A percentile compares a stretch with the other conserved stretches of the same genome.
Evolutionary conservation across 2,888 invertebrate genomes (phyloP).

Genomic region (Syritta pipiens): DNA sequence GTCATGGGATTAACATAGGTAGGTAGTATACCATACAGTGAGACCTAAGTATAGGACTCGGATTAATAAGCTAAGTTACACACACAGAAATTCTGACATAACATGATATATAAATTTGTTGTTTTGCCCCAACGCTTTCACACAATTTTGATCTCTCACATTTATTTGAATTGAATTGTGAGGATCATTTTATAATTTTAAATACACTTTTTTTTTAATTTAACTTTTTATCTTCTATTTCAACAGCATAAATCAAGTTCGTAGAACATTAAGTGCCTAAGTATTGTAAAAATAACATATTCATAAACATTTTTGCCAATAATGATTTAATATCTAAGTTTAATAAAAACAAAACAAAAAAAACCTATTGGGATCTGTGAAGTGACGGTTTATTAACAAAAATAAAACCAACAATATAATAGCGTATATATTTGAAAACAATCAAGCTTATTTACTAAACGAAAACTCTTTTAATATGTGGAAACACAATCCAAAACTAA

Average conservation of each 20-base stretch:
- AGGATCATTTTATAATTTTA: background rate
- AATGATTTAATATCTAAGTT: slow-evolving; percentile 6
- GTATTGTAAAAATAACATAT: slow-evolving; percentile 25
- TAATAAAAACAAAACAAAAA: slow-evolving; percentile 2
- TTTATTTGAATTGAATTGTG: background rate
- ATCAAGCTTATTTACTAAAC: background rate
- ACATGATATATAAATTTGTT: no score
- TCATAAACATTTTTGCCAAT: background rate
- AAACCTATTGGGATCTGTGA: no score
- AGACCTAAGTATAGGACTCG: no score
- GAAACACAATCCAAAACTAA: background rate
- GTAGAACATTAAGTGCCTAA: slow-evolving; percentile 44
- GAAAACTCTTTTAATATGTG: background rate
- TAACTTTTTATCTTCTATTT: background rate
- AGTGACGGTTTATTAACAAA: no score
- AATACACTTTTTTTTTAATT: background rate
- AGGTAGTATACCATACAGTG: no score
- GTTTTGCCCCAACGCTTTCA: background rate
- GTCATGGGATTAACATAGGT: no score
- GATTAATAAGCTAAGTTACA: no score
- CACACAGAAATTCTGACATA: no score
- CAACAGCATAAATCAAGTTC: slow-evolving; percentile 22
- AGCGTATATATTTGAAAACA: background rate
- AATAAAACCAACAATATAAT: background rate
- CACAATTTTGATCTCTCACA: background rate